Conservation (phyloP, 2,113 vertebrate species). For the Penelope pileata region DNA sequence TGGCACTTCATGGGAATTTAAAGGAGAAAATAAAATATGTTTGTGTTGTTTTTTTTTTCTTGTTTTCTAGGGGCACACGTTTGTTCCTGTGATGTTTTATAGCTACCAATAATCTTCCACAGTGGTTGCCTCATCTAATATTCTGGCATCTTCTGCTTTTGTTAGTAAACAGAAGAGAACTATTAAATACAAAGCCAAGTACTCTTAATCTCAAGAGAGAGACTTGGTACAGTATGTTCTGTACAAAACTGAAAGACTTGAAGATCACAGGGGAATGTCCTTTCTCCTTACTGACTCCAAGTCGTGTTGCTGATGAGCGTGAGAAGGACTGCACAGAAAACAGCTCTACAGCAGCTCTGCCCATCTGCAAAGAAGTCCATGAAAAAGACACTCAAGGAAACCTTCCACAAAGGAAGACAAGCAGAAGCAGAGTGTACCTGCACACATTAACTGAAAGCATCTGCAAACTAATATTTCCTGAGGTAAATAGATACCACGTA, state of each 20-base stretch:
- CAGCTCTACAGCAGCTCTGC: slow-evolving; percentile 68
- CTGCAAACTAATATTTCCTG: slow-evolving; percentile 92
- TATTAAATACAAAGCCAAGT: not conserved
- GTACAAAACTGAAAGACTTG: slow-evolving; percentile 94
- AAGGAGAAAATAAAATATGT: not conserved
- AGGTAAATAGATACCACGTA: slow-evolving; percentile 80
- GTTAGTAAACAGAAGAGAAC: slow-evolving; percentile 38
- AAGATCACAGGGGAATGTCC: slow-evolving; percentile 95
- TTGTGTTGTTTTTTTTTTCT: not conserved
- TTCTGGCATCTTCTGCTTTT: slow-evolving; percentile 28
- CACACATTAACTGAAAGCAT: slow-evolving; percentile 95
- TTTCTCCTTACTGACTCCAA: slow-evolving; percentile 85
- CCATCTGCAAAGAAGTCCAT: slow-evolving; percentile 82
- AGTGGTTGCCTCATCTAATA: not conserved
- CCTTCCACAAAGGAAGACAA: slow-evolving; percentile 83
- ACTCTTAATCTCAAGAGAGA: slow-evolving; percentile 1
- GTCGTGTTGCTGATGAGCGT: slow-evolving; percentile 78
- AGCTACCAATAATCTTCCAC: slow-evolving; percentile 18
- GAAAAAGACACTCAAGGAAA: slow-evolving; percentile 75
- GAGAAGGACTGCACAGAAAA: slow-evolving; percentile 76
- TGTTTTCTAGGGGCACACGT: slow-evolving; percentile 24
- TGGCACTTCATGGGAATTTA: not conserved
- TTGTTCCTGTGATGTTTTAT: slow-evolving; percentile 4
- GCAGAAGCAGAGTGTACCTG: slow-evolving; percentile 90
- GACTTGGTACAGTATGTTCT: slow-evolving; percentile 85